These are phyloP conservation scores for Pandion haliaetus DNA, from an alignment of 2,113 vertebrate genomes.

Conservation along the genomic window DNA sequence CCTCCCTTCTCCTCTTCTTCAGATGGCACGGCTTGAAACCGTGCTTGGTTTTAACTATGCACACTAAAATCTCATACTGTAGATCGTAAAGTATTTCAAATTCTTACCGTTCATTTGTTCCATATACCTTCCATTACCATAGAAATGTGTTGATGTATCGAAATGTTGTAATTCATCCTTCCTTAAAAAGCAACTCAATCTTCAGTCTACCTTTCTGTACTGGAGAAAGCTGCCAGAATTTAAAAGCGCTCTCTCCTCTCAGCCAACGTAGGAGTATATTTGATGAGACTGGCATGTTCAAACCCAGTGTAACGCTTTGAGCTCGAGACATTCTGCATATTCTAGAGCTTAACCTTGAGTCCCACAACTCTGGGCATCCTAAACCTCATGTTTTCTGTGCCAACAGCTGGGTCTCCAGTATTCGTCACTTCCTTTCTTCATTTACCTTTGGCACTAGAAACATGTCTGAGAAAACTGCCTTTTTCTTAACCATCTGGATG, in stretches of 20 bases:
- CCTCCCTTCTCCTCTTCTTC: background rate
- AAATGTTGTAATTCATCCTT: no score
- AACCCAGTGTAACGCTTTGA: background rate
- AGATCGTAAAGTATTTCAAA: background rate
- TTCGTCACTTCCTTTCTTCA: background rate
- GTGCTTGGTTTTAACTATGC: background rate
- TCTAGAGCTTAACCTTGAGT: background rate
- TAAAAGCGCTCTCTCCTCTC: background rate
- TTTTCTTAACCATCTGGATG: background rate
- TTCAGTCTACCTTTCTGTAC: background rate
- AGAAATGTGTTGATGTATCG: no score
- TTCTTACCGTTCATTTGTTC: background rate
- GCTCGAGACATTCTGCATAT: background rate
- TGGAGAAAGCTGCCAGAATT: background rate
- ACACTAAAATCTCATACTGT: background rate
- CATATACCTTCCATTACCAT: background rate
- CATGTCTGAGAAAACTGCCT: background rate
- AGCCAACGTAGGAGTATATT: background rate
- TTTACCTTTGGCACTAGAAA: background rate
- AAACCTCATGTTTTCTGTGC: background rate
- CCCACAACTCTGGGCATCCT: background rate
- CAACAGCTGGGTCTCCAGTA: background rate
- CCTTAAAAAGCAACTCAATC: background rate
- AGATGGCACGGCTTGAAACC: background rate
- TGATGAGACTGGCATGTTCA: background rate